Percentiles rank a stretch among this genome's conserved stretches.
phyloP scores from a whole-genome alignment of 2,797 vertebrate genomes.

The Eremophila alpestris region DNA sequence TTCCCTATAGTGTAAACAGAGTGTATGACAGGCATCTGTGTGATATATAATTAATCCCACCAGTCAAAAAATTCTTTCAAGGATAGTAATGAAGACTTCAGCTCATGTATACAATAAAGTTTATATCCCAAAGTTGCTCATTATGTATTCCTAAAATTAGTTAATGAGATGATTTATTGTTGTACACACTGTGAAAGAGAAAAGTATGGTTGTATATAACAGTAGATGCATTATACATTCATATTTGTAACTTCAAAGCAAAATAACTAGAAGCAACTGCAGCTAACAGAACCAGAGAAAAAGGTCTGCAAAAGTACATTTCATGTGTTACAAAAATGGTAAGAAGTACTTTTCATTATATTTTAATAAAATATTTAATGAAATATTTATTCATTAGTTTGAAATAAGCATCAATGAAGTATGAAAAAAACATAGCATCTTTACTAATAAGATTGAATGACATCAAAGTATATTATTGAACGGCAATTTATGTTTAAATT shows the following conservation, averaged over 20 bases:
- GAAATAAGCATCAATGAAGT: neutral
- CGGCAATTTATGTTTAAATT: constrained; percentile 20
- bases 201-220: neutral
- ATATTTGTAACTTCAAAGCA: neutral
- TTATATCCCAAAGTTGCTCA: constrained; percentile 12
- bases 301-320: neutral
- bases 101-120: neutral
- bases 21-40: constrained; percentile 46
- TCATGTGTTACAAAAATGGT: neutral
- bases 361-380: neutral
- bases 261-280: neutral
- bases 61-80: constrained; percentile 36
- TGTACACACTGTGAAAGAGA: neutral
- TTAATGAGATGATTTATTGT: constrained; percentile 28
- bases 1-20: constrained; percentile 58
- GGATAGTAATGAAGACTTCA: constrained; percentile 18
- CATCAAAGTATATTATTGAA: constrained; percentile 3
- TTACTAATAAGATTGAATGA: neutral
- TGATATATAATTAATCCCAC: constrained; percentile 53
- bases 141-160: constrained; percentile 8
- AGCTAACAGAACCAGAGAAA: neutral
- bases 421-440: neutral
- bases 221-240: neutral
- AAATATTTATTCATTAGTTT: neutral
- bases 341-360: neutral